A percentile compares a stretch with the other conserved stretches of the same genome.
Evolutionary conservation across 2,113 vertebrate species (phyloP).

Genomic region (Felis chaus): DNA sequence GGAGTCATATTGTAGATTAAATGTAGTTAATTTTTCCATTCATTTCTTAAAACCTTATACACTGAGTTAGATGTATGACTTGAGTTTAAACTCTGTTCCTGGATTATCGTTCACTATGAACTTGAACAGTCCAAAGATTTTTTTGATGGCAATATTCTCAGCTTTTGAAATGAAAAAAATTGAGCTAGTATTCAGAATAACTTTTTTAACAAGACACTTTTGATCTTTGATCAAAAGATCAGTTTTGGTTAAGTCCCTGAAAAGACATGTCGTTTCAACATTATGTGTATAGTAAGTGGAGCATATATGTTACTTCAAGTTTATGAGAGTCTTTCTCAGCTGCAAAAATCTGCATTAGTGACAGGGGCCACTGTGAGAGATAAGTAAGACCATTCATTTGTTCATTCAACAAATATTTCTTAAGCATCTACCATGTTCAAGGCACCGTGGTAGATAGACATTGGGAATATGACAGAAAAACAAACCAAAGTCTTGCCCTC

Average conservation of each 20-base stretch:
- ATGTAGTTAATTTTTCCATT: conserved; percentile 40
- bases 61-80: not conserved
- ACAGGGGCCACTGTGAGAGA: not conserved
- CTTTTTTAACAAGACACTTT: not conserved
- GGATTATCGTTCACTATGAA: not conserved
- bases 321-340: not conserved
- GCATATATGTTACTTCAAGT: not conserved
- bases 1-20: conserved; percentile 72
- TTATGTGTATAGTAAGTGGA: not conserved
- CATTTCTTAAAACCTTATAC: not conserved
- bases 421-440: not conserved
- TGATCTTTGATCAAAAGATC: conserved; percentile 11
- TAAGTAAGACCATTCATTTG: not conserved
- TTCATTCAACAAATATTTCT: not conserved
- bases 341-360: not conserved
- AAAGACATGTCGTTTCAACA: not conserved
- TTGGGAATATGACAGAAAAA: not conserved
- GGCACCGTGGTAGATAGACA: not conserved
- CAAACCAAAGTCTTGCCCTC: not conserved
- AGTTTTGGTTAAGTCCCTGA: not conserved
- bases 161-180: conserved; percentile 47
- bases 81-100: not conserved
- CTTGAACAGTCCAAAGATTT: not conserved
- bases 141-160: not conserved
- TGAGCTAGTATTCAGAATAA: not conserved